Base-by-base conservation (phyloP, 2,797 vertebrate genomes). In the Microctenopoma stevenorrisi region DNA sequence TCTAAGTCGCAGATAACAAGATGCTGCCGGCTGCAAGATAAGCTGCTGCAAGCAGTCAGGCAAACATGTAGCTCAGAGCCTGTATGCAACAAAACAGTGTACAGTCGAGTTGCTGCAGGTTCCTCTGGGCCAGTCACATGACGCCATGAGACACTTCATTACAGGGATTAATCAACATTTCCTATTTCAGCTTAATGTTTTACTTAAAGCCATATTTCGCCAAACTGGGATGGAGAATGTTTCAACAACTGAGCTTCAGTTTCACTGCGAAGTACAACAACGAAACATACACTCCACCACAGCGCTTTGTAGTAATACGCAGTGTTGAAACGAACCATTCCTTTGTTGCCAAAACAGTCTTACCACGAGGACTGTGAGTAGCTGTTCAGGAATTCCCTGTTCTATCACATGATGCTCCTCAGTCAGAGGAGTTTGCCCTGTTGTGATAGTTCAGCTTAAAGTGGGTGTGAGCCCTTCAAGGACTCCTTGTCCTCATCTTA, bases 1-100 rank as follows among this genome's bases (percentile, higher is more conserved):
- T 86, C 79, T 78, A 65, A 73, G 71, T 74, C 49, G 55, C 65
- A 86, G 89, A 93, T 92, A 92, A 91, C 86, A 84, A 86, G 88
- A 86, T 74, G 85, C 81, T 82, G 81, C 68, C 47, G 78, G 88
- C 78, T 71, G 81, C 76, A 67, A 87, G 85, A 80, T 86, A 90
- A 88, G 86, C 80, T 49, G 72, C 73, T 69, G 76, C 74, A 77
- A 83, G 74, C 75, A 69, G 74, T 63, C 63, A 13, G 80, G 73
- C 72, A 79, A 87, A 89, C 84, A 84, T 70, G 61, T 72, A 76
- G 70, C 82, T 48, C 7, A 0, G 1, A 83, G 80, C 53, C 28
- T 60, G 65, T 65, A 58, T 67, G 70, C 75, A 74, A 37, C 69
- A 78, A 76, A 60, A 57, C 37, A 0, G 52, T 56, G 58, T 58